Percentiles rank a stretch among this genome's conserved stretches.
phyloP scores from a whole-genome alignment of 2,888 invertebrate species.

The Bellardia bayeri region DNA sequence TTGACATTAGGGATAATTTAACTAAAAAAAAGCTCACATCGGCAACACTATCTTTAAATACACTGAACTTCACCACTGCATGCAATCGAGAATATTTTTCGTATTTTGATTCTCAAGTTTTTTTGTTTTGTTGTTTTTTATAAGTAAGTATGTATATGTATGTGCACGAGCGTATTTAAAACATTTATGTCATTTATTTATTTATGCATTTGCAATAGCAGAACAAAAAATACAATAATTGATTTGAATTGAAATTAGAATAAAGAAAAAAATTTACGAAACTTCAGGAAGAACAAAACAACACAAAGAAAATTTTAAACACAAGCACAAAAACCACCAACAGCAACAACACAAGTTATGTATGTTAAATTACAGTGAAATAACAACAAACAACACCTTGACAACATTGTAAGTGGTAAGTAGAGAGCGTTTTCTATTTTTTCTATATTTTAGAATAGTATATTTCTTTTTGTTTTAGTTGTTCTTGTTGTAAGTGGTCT shows the following conservation, averaged over 20 bases:
- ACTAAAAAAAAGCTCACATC: not conserved
- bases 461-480: not conserved
- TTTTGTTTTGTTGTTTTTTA: not conserved
- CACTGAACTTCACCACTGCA: constrained; percentile 30
- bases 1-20: not conserved
- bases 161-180: constrained; percentile 21
- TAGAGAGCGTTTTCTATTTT: not conserved
- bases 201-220: constrained; percentile 55
- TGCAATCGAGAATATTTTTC: not conserved
- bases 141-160: not conserved
- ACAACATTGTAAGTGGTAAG: constrained; percentile 38
- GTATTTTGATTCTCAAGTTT: not conserved
- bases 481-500: too few species aligned
- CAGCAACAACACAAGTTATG: constrained; percentile 12
- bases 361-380: constrained; percentile 12
- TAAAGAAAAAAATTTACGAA: constrained; percentile 32
- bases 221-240: constrained; percentile 12
- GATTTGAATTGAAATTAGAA: constrained; percentile 3
- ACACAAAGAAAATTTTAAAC: constrained; percentile 33
- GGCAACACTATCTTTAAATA: constrained; percentile 20
- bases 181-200: constrained; percentile 46
- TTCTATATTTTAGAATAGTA: not conserved
- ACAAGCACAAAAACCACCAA: not conserved
- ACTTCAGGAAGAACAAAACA: constrained; percentile 40
- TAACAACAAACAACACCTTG: constrained; percentile 62